Conservation (phyloP, 2,113 vertebrate genomes). For the Tyto alba region DNA sequence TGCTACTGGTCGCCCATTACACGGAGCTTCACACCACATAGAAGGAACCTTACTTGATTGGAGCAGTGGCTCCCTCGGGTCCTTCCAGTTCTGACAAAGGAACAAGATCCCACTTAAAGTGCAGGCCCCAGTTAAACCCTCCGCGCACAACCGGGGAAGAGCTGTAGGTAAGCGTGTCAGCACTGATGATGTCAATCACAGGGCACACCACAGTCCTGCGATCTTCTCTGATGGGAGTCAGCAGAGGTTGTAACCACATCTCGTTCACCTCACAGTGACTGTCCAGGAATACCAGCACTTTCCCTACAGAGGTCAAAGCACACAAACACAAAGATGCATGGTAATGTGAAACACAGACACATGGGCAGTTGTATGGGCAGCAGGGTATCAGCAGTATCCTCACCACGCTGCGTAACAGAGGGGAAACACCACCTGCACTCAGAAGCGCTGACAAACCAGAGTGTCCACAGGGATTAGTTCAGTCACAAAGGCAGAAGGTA, state of each 20-base stretch:
- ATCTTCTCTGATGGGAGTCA: conserved; percentile 78
- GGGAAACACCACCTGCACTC: not conserved
- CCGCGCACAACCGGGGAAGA: conserved; percentile 92
- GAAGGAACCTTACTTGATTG: conserved; percentile 80
- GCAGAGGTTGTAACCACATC: conserved; percentile 88
- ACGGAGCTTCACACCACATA: not conserved
- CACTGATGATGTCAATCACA: conserved; percentile 96
- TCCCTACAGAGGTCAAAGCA: conserved; percentile 71
- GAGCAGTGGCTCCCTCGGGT: conserved; percentile 74
- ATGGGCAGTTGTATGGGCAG: accelerated
- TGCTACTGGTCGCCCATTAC: not conserved
- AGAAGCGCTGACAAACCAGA: not conserved
- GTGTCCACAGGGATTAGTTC: not conserved
- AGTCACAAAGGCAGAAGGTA: not conserved
- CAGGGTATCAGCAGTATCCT: not conserved
- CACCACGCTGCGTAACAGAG: not conserved
- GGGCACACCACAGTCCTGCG: conserved; percentile 87
- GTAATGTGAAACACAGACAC: not conserved
- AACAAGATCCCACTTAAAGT: conserved; percentile 98
- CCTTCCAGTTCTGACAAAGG: conserved; percentile 82
- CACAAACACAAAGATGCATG: not conserved
- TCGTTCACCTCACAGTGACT: conserved; percentile 96
- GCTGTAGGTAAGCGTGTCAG: conserved; percentile 90
- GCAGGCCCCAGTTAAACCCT: conserved; percentile 99
- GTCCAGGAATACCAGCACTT: conserved; percentile 94